Evolutionary conservation across 35 echinoderm and acorn worm species (phyloP).

Genomic region (Holothuria glaberrima): DNA sequence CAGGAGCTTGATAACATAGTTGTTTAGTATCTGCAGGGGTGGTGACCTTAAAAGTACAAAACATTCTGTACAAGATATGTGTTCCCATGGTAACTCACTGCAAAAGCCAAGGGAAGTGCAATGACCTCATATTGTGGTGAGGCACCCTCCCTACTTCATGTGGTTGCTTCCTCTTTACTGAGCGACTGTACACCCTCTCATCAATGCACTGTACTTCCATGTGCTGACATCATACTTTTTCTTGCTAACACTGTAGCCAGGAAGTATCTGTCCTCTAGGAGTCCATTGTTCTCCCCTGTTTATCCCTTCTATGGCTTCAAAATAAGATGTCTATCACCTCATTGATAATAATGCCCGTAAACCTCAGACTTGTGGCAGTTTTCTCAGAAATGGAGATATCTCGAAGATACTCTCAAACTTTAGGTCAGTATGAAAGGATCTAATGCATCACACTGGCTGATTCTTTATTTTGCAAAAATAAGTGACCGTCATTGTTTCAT

Average conservation of each 20-base stretch:
- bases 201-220: too few species aligned
- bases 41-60: too few species aligned
- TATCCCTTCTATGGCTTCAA: neutral
- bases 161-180: too few species aligned
- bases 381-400: slow-evolving; percentile 52
- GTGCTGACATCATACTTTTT: neutral
- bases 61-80: too few species aligned
- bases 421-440: slow-evolving; percentile 18
- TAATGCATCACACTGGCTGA: neutral
- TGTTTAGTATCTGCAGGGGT: too few species aligned
- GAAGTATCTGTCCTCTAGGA: neutral
- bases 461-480: slow-evolving; percentile 22
- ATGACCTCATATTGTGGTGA: too few species aligned
- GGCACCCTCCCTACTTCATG: too few species aligned
- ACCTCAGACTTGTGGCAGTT: slow-evolving; percentile 3
- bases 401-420: neutral
- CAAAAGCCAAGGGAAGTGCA: too few species aligned
- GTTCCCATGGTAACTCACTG: too few species aligned
- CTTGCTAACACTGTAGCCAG: neutral
- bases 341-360: neutral
- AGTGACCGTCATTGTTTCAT: slow-evolving; percentile 49
- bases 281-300: neutral
- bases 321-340: neutral
- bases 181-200: too few species aligned
- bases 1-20: too few species aligned